These are phyloP conservation scores for Pangasius larnaudii DNA, from an alignment of 2,797 vertebrate species.

Conservation along the genomic window DNA sequence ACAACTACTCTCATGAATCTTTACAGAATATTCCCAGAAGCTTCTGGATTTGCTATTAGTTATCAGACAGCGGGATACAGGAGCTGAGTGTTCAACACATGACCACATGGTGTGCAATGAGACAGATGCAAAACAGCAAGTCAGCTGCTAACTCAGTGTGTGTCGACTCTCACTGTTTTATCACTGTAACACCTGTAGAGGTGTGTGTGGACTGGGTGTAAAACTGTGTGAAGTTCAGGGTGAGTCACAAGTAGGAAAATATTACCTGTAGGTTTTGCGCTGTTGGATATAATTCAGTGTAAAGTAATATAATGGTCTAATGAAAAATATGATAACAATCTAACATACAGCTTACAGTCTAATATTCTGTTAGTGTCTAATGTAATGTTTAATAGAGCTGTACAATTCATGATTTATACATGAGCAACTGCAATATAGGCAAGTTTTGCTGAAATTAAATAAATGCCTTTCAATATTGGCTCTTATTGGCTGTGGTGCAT, in stretches of 20 bases:
- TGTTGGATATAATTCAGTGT: background rate
- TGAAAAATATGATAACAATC: background rate
- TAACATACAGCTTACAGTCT: background rate
- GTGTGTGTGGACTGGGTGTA: constrained; percentile 28
- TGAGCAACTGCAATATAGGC: background rate
- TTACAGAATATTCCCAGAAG: background rate
- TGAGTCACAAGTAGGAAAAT: constrained; percentile 24
- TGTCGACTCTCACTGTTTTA: constrained; percentile 25
- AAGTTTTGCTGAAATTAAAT: background rate
- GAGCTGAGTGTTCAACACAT: background rate
- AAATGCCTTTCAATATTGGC: background rate
- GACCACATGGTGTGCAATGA: constrained; percentile 3
- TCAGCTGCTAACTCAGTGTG: constrained; percentile 31
- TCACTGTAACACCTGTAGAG: constrained; percentile 25
- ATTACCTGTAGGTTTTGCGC: background rate
- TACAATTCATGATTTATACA: background rate
- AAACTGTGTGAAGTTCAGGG: constrained; percentile 10
- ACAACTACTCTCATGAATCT: background rate
- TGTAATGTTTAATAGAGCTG: background rate
- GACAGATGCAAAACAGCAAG: constrained; percentile 35
- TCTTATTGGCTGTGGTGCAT: background rate
- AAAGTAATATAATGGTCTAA: background rate
- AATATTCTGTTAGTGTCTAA: background rate
- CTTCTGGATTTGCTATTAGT: background rate
- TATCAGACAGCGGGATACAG: background rate